These are phyloP conservation scores for Anagyrus pseudococci DNA, from an alignment of 2,888 invertebrate species.

Conservation along the genomic window DNA sequence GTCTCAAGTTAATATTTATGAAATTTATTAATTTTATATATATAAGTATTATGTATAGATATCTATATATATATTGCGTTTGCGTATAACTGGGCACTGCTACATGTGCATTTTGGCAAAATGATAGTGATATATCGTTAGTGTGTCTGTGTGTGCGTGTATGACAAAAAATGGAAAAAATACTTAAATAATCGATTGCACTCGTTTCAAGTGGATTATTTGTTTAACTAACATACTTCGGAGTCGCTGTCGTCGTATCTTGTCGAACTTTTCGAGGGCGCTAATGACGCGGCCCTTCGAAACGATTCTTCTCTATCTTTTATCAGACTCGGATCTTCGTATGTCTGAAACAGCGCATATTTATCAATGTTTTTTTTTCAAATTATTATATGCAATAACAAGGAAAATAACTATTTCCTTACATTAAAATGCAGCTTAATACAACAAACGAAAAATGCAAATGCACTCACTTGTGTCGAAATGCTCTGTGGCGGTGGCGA, in stretches of 20 bases:
- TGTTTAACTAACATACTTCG: slow-evolving; percentile 50
- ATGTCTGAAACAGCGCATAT: slow-evolving; percentile 61
- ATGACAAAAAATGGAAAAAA: too few relatives aligned
- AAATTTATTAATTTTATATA: too few relatives aligned
- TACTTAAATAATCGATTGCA: too few relatives aligned
- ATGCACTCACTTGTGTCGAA: slow-evolving; percentile 79
- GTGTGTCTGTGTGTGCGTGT: too few relatives aligned
- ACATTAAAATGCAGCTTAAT: background rate
- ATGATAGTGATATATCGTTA: too few relatives aligned
- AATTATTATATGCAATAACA: too few relatives aligned
- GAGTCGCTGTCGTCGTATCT: slow-evolving; percentile 56
- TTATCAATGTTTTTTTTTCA: background rate
- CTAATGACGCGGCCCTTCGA: slow-evolving; percentile 45
- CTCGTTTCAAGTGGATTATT: slow-evolving; percentile 2
- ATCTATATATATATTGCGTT: too few relatives aligned
- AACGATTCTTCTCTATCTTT: slow-evolving; percentile 42
- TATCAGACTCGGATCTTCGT: slow-evolving; percentile 58
- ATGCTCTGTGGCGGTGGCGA: slow-evolving; percentile 88
- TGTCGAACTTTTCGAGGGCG: slow-evolving; percentile 49
- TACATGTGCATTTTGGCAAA: too few relatives aligned
- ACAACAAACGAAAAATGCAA: background rate
- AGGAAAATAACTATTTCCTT: background rate
- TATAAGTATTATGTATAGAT: too few relatives aligned
- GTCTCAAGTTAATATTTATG: too few relatives aligned
- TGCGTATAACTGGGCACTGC: too few relatives aligned